Conservation (phyloP, 2,888 invertebrate genomes). For the Phengaris arion region DNA sequence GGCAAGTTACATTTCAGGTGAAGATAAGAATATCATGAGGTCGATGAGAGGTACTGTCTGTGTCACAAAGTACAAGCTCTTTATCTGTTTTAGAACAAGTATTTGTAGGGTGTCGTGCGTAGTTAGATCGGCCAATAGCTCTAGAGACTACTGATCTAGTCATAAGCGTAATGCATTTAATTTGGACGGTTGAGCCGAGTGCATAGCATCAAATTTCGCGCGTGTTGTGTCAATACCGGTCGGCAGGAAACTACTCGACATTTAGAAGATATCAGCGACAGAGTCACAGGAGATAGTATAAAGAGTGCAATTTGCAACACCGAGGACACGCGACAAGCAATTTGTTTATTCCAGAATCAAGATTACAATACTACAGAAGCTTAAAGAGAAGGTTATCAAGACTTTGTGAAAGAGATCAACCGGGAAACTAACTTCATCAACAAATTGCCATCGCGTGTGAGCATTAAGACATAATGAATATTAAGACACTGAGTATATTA, state of each 20-base stretch:
- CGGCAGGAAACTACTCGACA: constrained; percentile 71
- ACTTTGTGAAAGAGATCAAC: not conserved
- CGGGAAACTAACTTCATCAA: not conserved
- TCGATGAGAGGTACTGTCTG: constrained; percentile 67
- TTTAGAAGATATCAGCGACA: constrained; percentile 74
- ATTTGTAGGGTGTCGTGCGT: constrained; percentile 76
- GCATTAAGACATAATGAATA: constrained; percentile 53
- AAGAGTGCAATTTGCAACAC: constrained; percentile 81
- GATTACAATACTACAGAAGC: not conserved
- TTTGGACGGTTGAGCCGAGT: constrained; percentile 76
- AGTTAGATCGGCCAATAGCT: constrained; percentile 77
- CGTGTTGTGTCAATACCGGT: constrained; percentile 66
- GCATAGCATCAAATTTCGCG: constrained; percentile 74
- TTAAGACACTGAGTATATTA: constrained; percentile 67
- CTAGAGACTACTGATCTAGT: constrained; percentile 78
- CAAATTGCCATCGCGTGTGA: constrained; percentile 56
- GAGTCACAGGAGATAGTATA: constrained; percentile 77
- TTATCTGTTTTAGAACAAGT: constrained; percentile 70
- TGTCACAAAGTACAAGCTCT: constrained; percentile 80
- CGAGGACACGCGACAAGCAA: constrained; percentile 64
- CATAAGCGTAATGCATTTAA: constrained; percentile 78
- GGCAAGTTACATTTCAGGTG: constrained; percentile 69
- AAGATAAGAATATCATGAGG: constrained; percentile 65
- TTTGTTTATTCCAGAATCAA: constrained; percentile 42
- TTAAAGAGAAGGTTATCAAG: not conserved